Percentiles rank a stretch among this genome's conserved stretches.
Evolutionary conservation across 2,113 vertebrate genomes (phyloP).

Genomic region (Clinocottus analis): DNA sequence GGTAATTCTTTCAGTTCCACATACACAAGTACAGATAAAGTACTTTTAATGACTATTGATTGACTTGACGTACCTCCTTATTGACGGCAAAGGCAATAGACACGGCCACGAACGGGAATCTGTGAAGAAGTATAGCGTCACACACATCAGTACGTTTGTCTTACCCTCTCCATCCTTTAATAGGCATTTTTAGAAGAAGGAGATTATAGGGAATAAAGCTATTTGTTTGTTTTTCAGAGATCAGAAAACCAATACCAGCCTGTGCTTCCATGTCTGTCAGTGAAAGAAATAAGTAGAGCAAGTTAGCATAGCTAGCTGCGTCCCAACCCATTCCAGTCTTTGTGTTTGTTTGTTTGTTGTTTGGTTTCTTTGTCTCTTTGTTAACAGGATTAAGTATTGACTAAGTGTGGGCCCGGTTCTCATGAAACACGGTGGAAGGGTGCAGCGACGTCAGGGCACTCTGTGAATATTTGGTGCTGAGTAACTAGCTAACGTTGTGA

Average conservation of each 20-base stretch:
- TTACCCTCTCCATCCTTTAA: not conserved
- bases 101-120: slow-evolving; percentile 96
- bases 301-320: not conserved
- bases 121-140: slow-evolving; percentile 39
- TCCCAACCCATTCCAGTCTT: not conserved
- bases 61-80: slow-evolving; percentile 84
- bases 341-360: not conserved
- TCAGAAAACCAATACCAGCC: no score
- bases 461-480: no score
- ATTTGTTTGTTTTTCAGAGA: no score
- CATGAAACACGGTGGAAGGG: no score
- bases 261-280: not conserved
- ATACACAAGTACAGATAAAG: not conserved
- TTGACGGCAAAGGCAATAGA: slow-evolving; percentile 96
- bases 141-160: not conserved
- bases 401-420: no score
- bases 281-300: not conserved
- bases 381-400: no score
- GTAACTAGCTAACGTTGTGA: no score
- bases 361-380: no score
- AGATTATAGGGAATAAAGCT: not conserved
- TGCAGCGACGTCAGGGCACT: no score
- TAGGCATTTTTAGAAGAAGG: not conserved
- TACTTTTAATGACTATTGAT: not conserved
- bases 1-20: not conserved